These are phyloP conservation scores for Ptychochromis oligacanthus DNA, from an alignment of 2,113 vertebrate species.

Conservation along the genomic window DNA sequence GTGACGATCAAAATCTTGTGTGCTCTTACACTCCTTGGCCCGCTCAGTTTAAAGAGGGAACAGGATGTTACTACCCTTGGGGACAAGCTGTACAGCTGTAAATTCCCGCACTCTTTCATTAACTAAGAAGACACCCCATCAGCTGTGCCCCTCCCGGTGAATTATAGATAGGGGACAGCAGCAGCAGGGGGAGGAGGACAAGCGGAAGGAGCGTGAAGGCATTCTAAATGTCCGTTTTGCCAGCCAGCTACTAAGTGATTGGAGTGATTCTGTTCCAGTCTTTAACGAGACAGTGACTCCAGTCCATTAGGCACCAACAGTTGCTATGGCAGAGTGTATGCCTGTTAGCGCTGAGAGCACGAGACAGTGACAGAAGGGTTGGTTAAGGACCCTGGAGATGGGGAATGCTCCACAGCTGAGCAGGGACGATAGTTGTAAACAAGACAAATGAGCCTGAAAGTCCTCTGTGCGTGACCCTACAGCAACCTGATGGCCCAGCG, in stretches of 20 bases:
- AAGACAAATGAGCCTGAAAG: conserved; percentile 29
- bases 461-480: background rate
- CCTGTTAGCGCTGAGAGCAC: conserved; percentile 44
- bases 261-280: conserved; percentile 50
- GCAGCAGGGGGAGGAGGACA: conserved; percentile 9
- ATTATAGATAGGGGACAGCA: conserved; percentile 70
- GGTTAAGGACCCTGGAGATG: conserved; percentile 41
- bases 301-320: conserved; percentile 58
- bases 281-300: conserved; percentile 65
- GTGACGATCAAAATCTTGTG: conserved; percentile 1
- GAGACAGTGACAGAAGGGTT: conserved; percentile 45
- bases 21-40: conserved; percentile 13
- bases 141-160: conserved; percentile 53
- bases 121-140: conserved; percentile 68
- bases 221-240: conserved; percentile 61
- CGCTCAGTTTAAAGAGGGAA: conserved; percentile 39
- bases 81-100: conserved; percentile 45
- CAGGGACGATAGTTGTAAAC: background rate
- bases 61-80: conserved; percentile 13
- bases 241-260: conserved; percentile 61
- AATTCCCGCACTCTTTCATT: conserved; percentile 69
- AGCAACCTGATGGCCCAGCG: background rate
- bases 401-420: conserved; percentile 28
- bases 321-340: conserved; percentile 26
- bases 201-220: conserved; percentile 11